Evolutionary conservation across 2,797 vertebrate species (phyloP).

Genomic region (Ambastaia sidthimunki): DNA sequence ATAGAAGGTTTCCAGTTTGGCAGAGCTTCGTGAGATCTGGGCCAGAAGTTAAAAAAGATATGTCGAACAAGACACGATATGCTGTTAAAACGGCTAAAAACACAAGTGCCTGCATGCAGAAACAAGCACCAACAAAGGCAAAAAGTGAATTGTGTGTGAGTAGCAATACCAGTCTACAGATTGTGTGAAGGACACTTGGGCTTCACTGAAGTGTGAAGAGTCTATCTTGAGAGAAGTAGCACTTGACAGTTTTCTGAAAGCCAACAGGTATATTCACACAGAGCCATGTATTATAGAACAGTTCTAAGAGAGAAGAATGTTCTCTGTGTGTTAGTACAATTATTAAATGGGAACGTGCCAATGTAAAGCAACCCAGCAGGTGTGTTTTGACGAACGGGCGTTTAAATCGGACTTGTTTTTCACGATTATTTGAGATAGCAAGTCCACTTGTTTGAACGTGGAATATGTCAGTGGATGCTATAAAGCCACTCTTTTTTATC

Average conservation of each 20-base stretch:
- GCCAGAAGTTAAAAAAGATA: slow-evolving; percentile 40
- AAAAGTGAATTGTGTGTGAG: neutral
- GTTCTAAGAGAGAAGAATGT: neutral
- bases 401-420: slow-evolving; percentile 44
- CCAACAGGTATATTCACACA: slow-evolving; percentile 25
- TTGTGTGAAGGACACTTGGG: slow-evolving; percentile 33
- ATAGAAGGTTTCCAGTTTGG: slow-evolving; percentile 31
- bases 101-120: slow-evolving; percentile 13
- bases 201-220: slow-evolving; percentile 39
- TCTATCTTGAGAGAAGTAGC: slow-evolving; percentile 36
- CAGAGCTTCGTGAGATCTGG: slow-evolving; percentile 23
- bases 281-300: neutral
- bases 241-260: slow-evolving; percentile 30
- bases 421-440: slow-evolving; percentile 28
- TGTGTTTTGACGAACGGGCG: slow-evolving; percentile 3
- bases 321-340: neutral
- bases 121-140: slow-evolving; percentile 24
- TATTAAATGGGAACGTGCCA: neutral
- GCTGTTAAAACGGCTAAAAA: slow-evolving; percentile 23
- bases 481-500: slow-evolving; percentile 7
- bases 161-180: slow-evolving; percentile 3
- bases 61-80: slow-evolving; percentile 31
- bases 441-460: slow-evolving; percentile 42
- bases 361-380: neutral
- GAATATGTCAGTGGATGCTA: slow-evolving; percentile 19